Conservation (phyloP, 2,888 invertebrate genomes). For the Nowickia ferox region DNA sequence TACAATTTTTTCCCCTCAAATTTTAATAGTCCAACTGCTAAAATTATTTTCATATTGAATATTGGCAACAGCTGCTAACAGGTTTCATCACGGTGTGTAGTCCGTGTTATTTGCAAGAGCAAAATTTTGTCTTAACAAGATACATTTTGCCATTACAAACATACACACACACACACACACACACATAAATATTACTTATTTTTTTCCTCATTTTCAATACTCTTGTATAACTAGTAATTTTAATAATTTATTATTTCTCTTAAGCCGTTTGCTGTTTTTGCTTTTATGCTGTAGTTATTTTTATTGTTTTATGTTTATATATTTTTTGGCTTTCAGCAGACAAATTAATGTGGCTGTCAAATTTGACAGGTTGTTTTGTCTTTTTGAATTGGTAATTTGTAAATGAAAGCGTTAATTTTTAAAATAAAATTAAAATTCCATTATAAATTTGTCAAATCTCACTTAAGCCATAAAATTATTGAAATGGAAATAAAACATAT, state of each 20-base stretch:
- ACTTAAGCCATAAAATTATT: not conserved
- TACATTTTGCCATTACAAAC: slow-evolving; percentile 42
- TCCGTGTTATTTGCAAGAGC: slow-evolving; percentile 13
- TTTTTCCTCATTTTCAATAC: slow-evolving; percentile 29
- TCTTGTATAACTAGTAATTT: slow-evolving; percentile 64
- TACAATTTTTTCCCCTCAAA: slow-evolving; percentile 15
- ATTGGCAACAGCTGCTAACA: slow-evolving; percentile 60
- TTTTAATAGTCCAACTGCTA: slow-evolving; percentile 35
- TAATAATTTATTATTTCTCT: slow-evolving; percentile 55
- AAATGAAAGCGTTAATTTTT: slow-evolving; percentile 35
- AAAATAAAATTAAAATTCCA: not conserved
- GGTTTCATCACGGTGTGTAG: slow-evolving; percentile 47
- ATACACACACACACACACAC: not conserved
- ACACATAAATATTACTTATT: not conserved
- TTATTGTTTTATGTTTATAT: not conserved
- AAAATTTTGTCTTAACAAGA: slow-evolving; percentile 53
- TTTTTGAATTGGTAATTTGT: slow-evolving; percentile 32
- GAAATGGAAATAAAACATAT: no score
- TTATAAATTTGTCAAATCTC: not conserved
- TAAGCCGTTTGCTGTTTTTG: slow-evolving; percentile 10
- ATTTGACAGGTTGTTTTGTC: slow-evolving; percentile 63
- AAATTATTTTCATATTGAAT: slow-evolving; percentile 29
- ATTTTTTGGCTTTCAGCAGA: slow-evolving; percentile 49
- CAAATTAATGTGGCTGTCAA: slow-evolving; percentile 59
- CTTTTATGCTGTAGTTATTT: slow-evolving; percentile 12